Evolutionary conservation across 2,797 vertebrate genomes (phyloP), one percentile per base, ranked within the genome.

Genomic region (Rhinatrema bivittatum): DNA sequence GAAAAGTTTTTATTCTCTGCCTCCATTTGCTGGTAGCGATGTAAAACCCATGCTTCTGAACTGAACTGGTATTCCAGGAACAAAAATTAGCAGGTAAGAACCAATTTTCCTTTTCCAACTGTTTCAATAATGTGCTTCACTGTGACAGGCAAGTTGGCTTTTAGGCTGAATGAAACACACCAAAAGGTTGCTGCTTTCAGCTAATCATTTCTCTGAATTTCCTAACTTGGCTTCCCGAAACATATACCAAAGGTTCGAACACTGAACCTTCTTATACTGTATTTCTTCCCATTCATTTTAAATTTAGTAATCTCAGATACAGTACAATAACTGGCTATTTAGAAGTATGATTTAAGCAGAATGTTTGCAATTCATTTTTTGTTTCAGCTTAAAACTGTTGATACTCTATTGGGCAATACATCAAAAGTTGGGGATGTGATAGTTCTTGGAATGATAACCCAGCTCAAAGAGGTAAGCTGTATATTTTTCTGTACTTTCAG

Each of bases 391-490:
- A 94, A 87, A 76, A 92, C 88, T 5, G 40, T 97, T 35, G 96
- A 98, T 77, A 88, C 86, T 5, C 78, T 99, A 4, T 57, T 97
- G 53, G 96, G 95, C 13, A 91, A 74, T 46, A 88, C 89, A 17
- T 50, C 81, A 11, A 97, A 89, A 74, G 62, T 95, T 21, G 82
- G 89, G 43, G 94, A 97, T 24, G 89, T 98, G 65, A 98, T 99
- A 48, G 85, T 99, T 14, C 87, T 99, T 3, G 96, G 94, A 29
- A 99, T 99, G 96, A 74, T 99, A 66, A 95, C 91, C 14, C 94
- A 99, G 60, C 68, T 98, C 13, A 98, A 94, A 74, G 96, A 99
- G 88, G 95, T 97, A 66, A 63, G 70, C 25, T 42, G 20, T 40
- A 30, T 36, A 2, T 21, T 5, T 21, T 32, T 26, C 20, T 23